Conservation (phyloP, 2,113 vertebrate genomes). For the Fulica atra region DNA sequence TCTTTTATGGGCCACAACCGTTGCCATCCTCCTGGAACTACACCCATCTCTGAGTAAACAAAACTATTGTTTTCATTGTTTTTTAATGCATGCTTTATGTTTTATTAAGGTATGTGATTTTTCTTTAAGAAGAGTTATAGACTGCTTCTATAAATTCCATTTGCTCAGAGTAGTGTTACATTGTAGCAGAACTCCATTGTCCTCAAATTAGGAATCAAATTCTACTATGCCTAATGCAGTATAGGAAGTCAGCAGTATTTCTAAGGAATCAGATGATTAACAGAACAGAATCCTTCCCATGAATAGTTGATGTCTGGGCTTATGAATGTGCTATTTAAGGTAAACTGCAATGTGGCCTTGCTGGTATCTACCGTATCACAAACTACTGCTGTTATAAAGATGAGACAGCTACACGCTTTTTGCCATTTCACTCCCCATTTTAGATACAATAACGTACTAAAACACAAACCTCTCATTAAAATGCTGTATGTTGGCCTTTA, state of each 20-base stretch:
- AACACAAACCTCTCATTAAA: neutral
- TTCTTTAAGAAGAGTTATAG: neutral
- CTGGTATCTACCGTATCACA: neutral
- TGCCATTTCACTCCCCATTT: neutral
- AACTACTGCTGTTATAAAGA: neutral
- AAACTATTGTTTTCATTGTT: neutral
- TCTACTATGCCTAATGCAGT: fast-evolving
- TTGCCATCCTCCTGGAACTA: neutral
- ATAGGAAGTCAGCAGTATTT: neutral
- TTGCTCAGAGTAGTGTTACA: neutral
- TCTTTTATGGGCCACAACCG: neutral
- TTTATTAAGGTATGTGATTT: neutral
- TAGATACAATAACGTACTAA: too few relatives aligned
- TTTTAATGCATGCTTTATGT: neutral
- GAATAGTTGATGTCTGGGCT: neutral
- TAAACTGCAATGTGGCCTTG: neutral
- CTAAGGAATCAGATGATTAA: neutral
- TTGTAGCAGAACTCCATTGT: neutral
- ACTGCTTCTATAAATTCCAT: neutral
- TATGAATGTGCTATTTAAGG: fast-evolving
- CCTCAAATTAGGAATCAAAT: neutral
- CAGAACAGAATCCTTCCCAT: neutral
- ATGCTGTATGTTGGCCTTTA: neutral
- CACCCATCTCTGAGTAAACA: neutral
- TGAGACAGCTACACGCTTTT: neutral